Conservation (phyloP, 2,888 invertebrate species). For the Poecilobothrus nobilitatus region DNA sequence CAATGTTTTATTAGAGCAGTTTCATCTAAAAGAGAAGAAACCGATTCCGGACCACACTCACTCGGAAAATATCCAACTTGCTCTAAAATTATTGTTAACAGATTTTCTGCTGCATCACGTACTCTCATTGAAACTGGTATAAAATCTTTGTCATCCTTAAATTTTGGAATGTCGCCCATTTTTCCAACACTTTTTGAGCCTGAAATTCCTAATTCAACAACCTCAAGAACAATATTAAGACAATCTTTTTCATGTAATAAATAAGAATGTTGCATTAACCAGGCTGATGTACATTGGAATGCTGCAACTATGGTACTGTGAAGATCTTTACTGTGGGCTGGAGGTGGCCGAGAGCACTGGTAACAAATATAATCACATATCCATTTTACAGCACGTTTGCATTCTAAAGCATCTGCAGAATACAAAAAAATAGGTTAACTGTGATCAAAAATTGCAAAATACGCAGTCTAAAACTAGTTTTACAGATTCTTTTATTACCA, state of each 20-base stretch:
- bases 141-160: constrained; percentile 91
- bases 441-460: too few species aligned
- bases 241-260: constrained; percentile 87
- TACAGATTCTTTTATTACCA: constrained; percentile 36
- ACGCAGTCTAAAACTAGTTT: not conserved
- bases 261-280: constrained; percentile 86
- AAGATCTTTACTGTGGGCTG: constrained; percentile 84
- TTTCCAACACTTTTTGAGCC: constrained; percentile 85
- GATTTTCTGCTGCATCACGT: constrained; percentile 91
- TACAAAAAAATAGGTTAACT: too few species aligned
- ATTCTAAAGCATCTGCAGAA: constrained; percentile 71
- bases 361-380: constrained; percentile 95
- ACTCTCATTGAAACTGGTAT: constrained; percentile 98
- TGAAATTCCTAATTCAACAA: constrained; percentile 94
- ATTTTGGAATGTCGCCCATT: constrained; percentile 78
- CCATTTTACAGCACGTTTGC: constrained; percentile 91
- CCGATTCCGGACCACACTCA: constrained; percentile 72
- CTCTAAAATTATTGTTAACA: constrained; percentile 83
- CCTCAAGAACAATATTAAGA: constrained; percentile 86
- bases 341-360: constrained; percentile 91
- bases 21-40: constrained; percentile 84
- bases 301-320: constrained; percentile 93
- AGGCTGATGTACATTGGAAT: constrained; percentile 81
- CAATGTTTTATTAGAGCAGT: constrained; percentile 69
- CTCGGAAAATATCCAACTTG: constrained; percentile 81